Evolutionary conservation across 1,140 invertebrate genomes (phyloP), one percentile per base, ranked within the genome.

Genomic region (Xylocopa sonorina): DNA sequence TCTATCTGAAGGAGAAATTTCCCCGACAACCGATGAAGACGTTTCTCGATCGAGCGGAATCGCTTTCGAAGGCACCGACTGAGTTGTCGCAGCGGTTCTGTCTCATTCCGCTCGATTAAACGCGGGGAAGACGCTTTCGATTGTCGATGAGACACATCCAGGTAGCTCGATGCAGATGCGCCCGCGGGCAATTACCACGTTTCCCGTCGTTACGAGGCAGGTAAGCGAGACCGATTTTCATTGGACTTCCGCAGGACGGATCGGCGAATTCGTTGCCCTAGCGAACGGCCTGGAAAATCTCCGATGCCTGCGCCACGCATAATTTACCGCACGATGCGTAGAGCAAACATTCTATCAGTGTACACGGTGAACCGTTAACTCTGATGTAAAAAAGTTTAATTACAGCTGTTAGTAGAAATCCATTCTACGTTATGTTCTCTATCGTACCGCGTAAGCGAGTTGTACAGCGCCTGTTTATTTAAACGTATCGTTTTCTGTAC

Each of bases 141-240:
- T 86, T 71, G 88, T 62, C 76, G 88, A 90, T 88, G 86, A 87
- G 89, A 83, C 83, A 85, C 85, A 80, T 83, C 80, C 77, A 66
- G 53, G 64, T 68, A 87, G 76, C 85, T 88, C 82, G 85, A 78
- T 24, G 55, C 63, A 57, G 74, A 77, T 87, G 86, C 83, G 75
- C 55, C 85, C 84, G 83, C 78, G 81, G 72, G 79, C 89, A 89
- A 91, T 91, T 90, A 91, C 87, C 88, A 90, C 87, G 87, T 90
- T 92, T 92, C 90, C 90, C 81, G 90, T 92, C 89, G 85, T 92
- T 90, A 90, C 86, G 85, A 76, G 72, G 75, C 89, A 91, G 89
- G 89, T 91, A 89, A 92, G 83, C 90, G 90, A 90, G 84, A 91
- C 90, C 84, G 87, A 89, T 91, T 88, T 90, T 89, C 87, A 88